Evolutionary conservation across 2,113 vertebrate genomes (phyloP), one percentile per base, ranked within the genome.

Genomic region (Eurypyga helias): DNA sequence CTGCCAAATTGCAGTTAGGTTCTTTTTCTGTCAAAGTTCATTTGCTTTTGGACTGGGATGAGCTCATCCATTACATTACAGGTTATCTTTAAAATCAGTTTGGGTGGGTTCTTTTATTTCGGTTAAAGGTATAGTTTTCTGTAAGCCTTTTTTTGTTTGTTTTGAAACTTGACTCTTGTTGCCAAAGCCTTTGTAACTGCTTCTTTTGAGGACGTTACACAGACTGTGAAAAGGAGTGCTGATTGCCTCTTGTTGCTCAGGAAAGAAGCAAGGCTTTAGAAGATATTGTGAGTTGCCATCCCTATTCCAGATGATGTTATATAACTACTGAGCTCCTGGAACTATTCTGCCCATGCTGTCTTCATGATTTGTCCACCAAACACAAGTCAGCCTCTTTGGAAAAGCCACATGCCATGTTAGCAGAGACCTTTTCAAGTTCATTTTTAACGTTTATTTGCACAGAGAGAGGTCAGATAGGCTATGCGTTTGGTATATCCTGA

Each of bases 341-440:
- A n/a, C 38, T 38, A 3, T 23, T 78, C 43, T 84, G 51, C 10
- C 25, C 3, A 0, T 6, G 9, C 64, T n/a, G 4, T 45, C 10
- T 10, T 79, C 10, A 5, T 26, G n/a, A 52, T 80, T 69, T 58
- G 28, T 57, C 34, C 26, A 57, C 52, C 28, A 52, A 72, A 67
- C 23, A 34, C 18, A 48, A 54, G 4, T 76, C 31, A 71, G 52
- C 21, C 45, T 82, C 61, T 67, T 79, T 4, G 48, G 34, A 48
- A 91, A 61, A 81, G 21, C 57, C n/a, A 7, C 1, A 1, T 24
- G 23, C 34, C 14, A 2, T 29, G 71, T 49, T 12, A 51, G 9
- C 48, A 49, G 23, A 33, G 48, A 43, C 33, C 72, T 89, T 54
- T 64, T 10, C 34, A 87, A 90, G 46, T 60, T 84, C 15, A 14